Evolutionary conservation across 2,113 vertebrate species (phyloP), one percentile per base, ranked within the genome.

Genomic region (Microcebus griseorufus): DNA sequence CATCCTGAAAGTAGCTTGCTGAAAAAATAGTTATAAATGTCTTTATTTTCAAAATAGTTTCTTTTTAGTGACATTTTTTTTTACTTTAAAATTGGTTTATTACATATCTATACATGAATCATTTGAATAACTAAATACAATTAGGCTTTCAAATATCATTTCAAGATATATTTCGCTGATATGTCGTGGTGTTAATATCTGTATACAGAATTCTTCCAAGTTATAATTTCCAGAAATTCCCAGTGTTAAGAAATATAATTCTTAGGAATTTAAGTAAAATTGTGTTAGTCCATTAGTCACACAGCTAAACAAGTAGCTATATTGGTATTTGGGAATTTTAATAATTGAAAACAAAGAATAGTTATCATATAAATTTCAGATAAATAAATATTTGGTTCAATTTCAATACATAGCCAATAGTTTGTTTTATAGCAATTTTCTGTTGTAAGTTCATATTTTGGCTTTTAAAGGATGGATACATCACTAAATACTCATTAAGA

Each of bases 141-240:
- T 45, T 69, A 84, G 13, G 39, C 23, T 88, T 84, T 88, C 18
- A 91, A 55, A 45, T 93, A 91, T 89, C 70, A 67, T 84, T 93
- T 64, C 1, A 67, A 78, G 48, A 51, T 84, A 37, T 27, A 3
- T 37, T 80, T 86, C 27, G 45, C 25, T 64, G 51, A 69, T 12
- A 55, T 76, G 5, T 80, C 69, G 5, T 80, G 42, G 87, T 65
- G 55, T 39, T 82, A 55, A 78, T 55, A n/a, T 80, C 51, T 12
- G 20, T 16, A 23, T 62, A 42, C 22, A 55, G 12, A 37, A 39
- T 45, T 84, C 48, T 80, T 69, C 6, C 14, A 88, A 67, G 4
- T 55, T 6, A 84, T 11, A 93, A 53, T 88, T 65, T 6, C 20
- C 80, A 83, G 60, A 70, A 39, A 53, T 69, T 72, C 10, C 32